Evolutionary conservation across 2,888 invertebrate genomes (phyloP), one percentile per base, ranked within the genome.

Genomic region (Andrena chrysosceles): DNA sequence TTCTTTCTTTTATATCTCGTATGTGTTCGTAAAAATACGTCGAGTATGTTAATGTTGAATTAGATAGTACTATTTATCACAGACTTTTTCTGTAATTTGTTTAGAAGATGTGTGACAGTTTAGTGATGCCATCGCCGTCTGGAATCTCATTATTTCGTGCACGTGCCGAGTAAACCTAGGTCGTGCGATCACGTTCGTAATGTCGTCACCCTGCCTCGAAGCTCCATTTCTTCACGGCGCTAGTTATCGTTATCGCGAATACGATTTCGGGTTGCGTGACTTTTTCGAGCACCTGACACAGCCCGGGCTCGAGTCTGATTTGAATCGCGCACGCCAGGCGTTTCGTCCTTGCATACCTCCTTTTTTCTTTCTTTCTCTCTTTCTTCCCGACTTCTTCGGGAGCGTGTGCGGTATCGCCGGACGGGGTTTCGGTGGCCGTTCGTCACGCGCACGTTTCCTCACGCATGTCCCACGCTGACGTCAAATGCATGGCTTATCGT

Each of bases 361-460:
- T 13, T 64, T 26, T 64, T 52, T 31, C 5, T 31, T 20, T 63
- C 0, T 3, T 23, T 23, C 56, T 23, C 26, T 56, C 56, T 26
- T 13, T 26, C 56, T 8, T 4, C 13, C 8, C 8, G 64, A 31
- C 5, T 52, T 56, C 42, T 20, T 23, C 26, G 10, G 29, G 26
- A 31, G 10, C 63, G 26, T 54, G 59, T 75, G 52, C 56, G 56
- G 10, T 62, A 49, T 52, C 66, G 54, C 1, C 20, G 13, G 62
- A 26, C 20, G 16, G 42, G 42, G 49, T 29, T 59, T 56, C 23
- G 49, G 29, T 23, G 35, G 6, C 49, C 35, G 64, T 54, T 48
- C 48, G 60, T 81, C 83, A 71, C 66, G 81, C 67, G 83, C 81
- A 73, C 74, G 73, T 83, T 70, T 73, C 72, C 73, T 81, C 83